Conservation (phyloP, 2,888 invertebrate genomes). For the Drosophila demipolita region DNA sequence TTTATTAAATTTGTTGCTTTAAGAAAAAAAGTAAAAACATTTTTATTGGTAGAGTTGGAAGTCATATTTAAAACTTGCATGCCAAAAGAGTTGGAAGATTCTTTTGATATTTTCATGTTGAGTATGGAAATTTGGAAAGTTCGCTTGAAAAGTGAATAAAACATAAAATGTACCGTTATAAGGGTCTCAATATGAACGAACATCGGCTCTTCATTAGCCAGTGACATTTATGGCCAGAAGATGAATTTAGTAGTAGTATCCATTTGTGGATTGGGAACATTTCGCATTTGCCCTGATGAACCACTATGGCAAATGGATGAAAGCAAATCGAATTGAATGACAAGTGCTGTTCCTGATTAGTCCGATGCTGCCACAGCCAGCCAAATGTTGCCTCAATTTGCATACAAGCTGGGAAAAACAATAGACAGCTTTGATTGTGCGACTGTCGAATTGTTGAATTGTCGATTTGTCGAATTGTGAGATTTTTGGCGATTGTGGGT, state of each 20-base stretch:
- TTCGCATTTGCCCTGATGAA: conserved; percentile 35
- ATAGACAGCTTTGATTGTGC: conserved; percentile 55
- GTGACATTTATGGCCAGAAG: conserved; percentile 33
- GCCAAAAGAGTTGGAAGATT: neutral
- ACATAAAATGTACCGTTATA: neutral
- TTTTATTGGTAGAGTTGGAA: neutral
- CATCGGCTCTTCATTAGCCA: conserved; percentile 14
- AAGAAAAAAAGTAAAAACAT: neutral
- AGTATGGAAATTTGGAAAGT: neutral
- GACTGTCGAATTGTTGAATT: conserved; percentile 6
- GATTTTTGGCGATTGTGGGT: conserved; percentile 6
- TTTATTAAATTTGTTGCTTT: neutral
- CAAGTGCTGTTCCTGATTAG: conserved; percentile 58
- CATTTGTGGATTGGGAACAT: neutral
- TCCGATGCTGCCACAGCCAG: conserved; percentile 8
- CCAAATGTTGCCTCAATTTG: conserved; percentile 49
- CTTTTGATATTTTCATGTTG: neutral
- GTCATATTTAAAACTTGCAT: neutral
- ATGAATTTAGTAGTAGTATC: conserved; percentile 21
- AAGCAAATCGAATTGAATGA: conserved; percentile 62
- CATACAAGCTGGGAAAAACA: conserved; percentile 58
- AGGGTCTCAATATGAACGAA: conserved; percentile 4
- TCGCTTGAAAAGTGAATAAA: neutral
- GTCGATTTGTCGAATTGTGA: neutral
- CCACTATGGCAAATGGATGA: conserved; percentile 47